Base-by-base conservation (phyloP, 2,797 vertebrate species). In the Perodicticus potto region DNA sequence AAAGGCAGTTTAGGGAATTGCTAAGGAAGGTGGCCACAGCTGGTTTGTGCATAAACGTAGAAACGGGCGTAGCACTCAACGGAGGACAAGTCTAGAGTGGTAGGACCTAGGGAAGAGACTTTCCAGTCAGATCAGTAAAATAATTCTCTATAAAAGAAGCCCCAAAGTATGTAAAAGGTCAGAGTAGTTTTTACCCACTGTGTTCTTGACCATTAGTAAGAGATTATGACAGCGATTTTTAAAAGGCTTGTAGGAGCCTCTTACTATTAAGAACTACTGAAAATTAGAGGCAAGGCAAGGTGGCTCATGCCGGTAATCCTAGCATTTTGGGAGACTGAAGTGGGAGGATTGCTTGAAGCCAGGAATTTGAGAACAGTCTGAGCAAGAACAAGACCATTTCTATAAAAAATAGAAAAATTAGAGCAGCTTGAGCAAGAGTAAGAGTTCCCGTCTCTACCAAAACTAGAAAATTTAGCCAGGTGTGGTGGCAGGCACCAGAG, bases 1-100 rank as follows among this genome's bases (percentile, higher is more conserved):
- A 76, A 95, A 85, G 43, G 88, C 80, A 96, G 80, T 93, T 95
- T 86, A 95, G 96, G 92, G 86, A 96, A 85, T 88, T 96, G 86
- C 59, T 23, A 55, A 86, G 96, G 63, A 85, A 80, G 67, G 49
- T 85, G 55, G 73, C 72, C 0, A 3, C 72, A 89, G 94, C 95
- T 96, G 93, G 77, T 89, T 78, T 89, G 76, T 76, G 16, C 8
- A 34, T 89, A 57, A 91, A 72, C 17, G 4, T 45, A 86, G 82
- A 92, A 95, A 89, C 61, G 45, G 45, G 91, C 14, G 10, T 76
- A 77, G 87, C n/a, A 19, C 89, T 89, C 65, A 2, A 61, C 37
- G 55, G 72, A 86, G 72, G 57, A 55, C 69, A 63, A 53, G 27
- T 95, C 12, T 43, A 23, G 72, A 76, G 45, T 40, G 84, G 34